These are phyloP conservation scores for Diphyllodes magnificus DNA, from an alignment of 2,113 vertebrate genomes.

Conservation along the genomic window DNA sequence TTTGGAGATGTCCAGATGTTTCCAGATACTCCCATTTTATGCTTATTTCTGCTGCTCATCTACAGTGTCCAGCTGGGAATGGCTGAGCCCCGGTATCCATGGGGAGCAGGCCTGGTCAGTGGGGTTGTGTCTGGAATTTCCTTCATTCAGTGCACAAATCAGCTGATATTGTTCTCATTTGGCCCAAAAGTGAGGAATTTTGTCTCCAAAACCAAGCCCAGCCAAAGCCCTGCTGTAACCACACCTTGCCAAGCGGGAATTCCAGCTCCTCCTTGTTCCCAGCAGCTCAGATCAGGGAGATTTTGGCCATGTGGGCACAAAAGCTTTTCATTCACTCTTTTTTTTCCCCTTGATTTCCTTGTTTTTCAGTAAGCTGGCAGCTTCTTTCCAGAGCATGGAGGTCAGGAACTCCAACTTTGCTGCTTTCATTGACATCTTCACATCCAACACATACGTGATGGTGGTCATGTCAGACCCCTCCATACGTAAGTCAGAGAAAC, in stretches of 20 bases:
- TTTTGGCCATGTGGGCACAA: neutral
- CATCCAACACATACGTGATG: slow-evolving; percentile 99
- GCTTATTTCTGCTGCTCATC: neutral
- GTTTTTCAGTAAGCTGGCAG: slow-evolving; percentile 87
- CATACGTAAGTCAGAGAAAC: slow-evolving; percentile 84
- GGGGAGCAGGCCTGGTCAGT: neutral
- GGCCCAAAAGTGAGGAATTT: neutral
- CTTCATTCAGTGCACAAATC: rapidly evolving
- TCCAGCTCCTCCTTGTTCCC: neutral
- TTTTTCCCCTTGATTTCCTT: neutral
- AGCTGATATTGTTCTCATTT: neutral
- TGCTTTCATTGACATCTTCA: slow-evolving; percentile 98
- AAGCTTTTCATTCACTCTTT: neutral
- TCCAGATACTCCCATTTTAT: neutral
- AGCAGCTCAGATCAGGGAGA: neutral
- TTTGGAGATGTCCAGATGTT: neutral
- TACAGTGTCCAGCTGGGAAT: too few species aligned
- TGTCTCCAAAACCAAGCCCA: neutral
- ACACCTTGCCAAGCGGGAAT: neutral
- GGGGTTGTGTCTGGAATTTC: neutral
- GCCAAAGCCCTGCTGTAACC: neutral
- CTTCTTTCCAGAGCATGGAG: slow-evolving; percentile 99
- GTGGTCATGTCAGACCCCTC: slow-evolving; percentile 99
- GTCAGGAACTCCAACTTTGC: slow-evolving; percentile 99
- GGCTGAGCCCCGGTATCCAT: neutral